Evolutionary conservation across 1,140 invertebrate genomes (phyloP).

Genomic region (Drosophila pallidifrons): DNA sequence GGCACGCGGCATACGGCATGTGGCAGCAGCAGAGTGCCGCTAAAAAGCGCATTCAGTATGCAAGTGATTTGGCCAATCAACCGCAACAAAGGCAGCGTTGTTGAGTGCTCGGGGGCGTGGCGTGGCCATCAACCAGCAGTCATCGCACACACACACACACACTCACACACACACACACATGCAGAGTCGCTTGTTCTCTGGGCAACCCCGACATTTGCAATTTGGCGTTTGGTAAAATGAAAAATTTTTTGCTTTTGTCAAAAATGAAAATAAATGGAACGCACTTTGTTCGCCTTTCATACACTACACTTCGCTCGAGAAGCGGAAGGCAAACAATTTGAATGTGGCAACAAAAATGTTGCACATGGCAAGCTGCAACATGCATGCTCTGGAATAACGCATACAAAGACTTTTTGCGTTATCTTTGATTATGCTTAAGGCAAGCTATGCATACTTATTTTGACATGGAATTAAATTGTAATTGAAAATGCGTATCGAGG

Average conservation of each 20-base stretch:
- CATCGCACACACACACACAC: not conserved
- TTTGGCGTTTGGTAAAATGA: constrained; percentile 46
- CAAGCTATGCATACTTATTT: constrained; percentile 3
- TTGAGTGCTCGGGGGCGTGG: constrained; percentile 18
- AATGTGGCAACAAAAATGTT: constrained; percentile 2
- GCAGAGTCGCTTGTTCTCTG: not conserved
- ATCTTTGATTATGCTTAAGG: not conserved
- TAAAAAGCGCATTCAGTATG: constrained; percentile 53
- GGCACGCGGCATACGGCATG: not conserved
- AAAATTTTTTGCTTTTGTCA: constrained; percentile 47
- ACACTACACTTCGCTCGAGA: not conserved
- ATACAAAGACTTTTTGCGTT: not conserved
- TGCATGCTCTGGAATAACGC: not conserved
- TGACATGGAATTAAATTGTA: not conserved
- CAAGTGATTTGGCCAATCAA: constrained; percentile 73
- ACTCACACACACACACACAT: constrained; percentile 7
- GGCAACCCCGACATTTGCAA: constrained; percentile 50
- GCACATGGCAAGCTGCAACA: constrained; percentile 3
- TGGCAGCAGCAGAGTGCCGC: constrained; percentile 8
- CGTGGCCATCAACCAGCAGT: constrained; percentile 6
- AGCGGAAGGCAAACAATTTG: not conserved
- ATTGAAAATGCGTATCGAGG: not conserved
- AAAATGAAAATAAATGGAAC: constrained; percentile 67
- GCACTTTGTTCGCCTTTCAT: constrained; percentile 36
- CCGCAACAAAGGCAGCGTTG: constrained; percentile 42